Evolutionary conservation across 2,888 invertebrate genomes (phyloP).

Genomic region (Tachina grossa): DNA sequence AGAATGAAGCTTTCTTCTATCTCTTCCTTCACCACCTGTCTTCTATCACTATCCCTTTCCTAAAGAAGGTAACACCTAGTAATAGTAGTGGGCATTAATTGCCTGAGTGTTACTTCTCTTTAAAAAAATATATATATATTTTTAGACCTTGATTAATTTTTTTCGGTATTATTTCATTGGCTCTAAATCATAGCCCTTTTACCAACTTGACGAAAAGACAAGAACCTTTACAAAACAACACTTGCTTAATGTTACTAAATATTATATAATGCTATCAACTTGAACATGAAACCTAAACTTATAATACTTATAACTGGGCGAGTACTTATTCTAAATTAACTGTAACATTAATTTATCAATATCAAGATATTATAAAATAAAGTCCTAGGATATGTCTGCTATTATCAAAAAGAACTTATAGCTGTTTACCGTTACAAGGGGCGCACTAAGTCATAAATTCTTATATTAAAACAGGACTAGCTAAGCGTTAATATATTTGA

Average conservation of each 20-base stretch:
- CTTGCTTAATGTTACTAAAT: constrained; percentile 34
- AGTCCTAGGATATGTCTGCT: constrained; percentile 35
- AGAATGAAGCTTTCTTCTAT: too few relatives aligned
- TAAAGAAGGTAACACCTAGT: too few relatives aligned
- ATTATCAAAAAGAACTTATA: constrained; percentile 5
- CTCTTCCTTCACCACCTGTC: too few relatives aligned
- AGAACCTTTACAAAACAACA: constrained; percentile 30
- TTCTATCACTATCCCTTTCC: too few relatives aligned
- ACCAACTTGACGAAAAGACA: background rate
- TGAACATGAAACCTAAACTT: background rate
- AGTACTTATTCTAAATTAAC: background rate
- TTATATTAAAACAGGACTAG: constrained; percentile 2
- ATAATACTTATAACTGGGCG: background rate
- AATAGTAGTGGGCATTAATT: too few relatives aligned
- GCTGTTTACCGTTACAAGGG: background rate
- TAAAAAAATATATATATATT: too few relatives aligned
- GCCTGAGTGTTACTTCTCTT: too few relatives aligned
- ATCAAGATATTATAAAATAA: constrained; percentile 24
- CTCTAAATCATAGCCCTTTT: too few relatives aligned
- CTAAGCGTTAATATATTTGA: constrained; percentile 6
- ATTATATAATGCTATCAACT: constrained; percentile 1
- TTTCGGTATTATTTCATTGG: too few relatives aligned
- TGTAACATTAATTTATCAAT: background rate
- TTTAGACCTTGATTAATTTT: too few relatives aligned
- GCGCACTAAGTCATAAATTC: constrained; percentile 20